Evolutionary conservation across 2,797 vertebrate species (phyloP), one percentile per base, ranked within the genome.

Genomic region (Xiphophorus birchmanni): DNA sequence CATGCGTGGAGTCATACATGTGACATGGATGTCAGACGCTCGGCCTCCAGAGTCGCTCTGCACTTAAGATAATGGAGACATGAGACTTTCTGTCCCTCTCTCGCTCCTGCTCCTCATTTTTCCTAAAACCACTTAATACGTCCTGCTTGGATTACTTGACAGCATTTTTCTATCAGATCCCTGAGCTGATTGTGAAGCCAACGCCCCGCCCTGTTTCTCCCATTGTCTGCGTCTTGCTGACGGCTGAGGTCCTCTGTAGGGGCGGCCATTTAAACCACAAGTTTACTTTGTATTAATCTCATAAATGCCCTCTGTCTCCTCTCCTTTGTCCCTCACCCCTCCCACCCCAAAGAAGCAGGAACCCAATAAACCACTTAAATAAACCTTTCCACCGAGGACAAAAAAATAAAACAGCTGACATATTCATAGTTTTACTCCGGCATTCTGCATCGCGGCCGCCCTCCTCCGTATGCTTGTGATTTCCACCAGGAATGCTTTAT

Each of bases 301-400:
- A 94, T 96, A 96, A 95, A 95, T 93, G 91, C 91, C 83, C 88
- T 72, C 71, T 65, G 77, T 85, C 86, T 84, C 80, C 83, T 79
- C 71, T 79, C 74, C 84, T 89, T 84, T 90, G 86, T 76, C 82
- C 83, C 89, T 45, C 69, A n/a, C 42, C 69, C 67, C 69, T 45
- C 69, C 69, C 42, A 44, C 75, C 42, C 15, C 5, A 2, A 44
- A 89, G 92, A 94, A 90, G 89, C 90, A 82, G 93, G 84, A 89
- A 84, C 45, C 87, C 93, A 95, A 95, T 96, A 95, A 96, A 96
- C 90, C 92, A 95, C 95, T 95, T 95, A 94, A 93, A 94, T 95
- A 95, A 96, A 96, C 90, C 93, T 92, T 91, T 94, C 92, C 87
- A 90, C 81, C 50, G 90, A 94, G 93, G 94, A 83, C 71, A 67